Base-by-base conservation (phyloP, 2,797 vertebrate genomes). In the Etheostoma nigrum region DNA sequence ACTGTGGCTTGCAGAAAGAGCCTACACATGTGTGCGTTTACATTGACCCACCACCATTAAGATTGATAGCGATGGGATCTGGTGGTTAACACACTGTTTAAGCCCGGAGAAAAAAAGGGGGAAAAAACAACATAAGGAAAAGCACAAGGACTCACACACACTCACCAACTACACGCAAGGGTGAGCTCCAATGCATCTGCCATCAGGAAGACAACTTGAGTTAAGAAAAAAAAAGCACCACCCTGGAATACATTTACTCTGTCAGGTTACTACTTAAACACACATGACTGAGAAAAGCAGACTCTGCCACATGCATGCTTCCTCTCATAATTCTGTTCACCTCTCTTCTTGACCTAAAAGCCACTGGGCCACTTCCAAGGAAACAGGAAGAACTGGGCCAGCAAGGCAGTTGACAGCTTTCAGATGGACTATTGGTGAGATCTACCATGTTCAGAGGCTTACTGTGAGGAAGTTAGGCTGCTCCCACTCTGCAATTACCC, bases 31-130 rank as follows among this genome's bases (percentile, higher is more conserved):
- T 92, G 91, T 85, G 89, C 83, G 62, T 95, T 95, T 93, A 93
- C 79, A 52, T 40, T 89, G 90, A 94, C 89, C 88, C 87, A 88
- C 90, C 87, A 85, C 84, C 86, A 84, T 91, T 91, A 92, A 94
- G 95, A 94, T 94, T 94, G 92, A 95, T 94, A 93, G 91, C 90
- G 68, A 91, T 90, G 93, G 93, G 92, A 95, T 93, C 89, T 94
- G 88, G 93, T 93, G 93, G 92, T 94, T 95, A 94, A 94, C 92
- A 94, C 91, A 84, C 89, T 91, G 91, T 94, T 93, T 91, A 92
- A 90, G 89, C 81, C 79, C 36, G 82, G 78, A 79, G 86, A 62
- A 92, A 82, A 86, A 73, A 62, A 66, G 64, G 76, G 83, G 76
- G 65, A 45, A 74, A 83, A 85, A 86, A 87, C 82, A 92, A 89